Percentiles rank a stretch among this genome's conserved stretches.
Conservation (phyloP, 1,140 invertebrate species). For the Harpegnathos saltator region DNA sequence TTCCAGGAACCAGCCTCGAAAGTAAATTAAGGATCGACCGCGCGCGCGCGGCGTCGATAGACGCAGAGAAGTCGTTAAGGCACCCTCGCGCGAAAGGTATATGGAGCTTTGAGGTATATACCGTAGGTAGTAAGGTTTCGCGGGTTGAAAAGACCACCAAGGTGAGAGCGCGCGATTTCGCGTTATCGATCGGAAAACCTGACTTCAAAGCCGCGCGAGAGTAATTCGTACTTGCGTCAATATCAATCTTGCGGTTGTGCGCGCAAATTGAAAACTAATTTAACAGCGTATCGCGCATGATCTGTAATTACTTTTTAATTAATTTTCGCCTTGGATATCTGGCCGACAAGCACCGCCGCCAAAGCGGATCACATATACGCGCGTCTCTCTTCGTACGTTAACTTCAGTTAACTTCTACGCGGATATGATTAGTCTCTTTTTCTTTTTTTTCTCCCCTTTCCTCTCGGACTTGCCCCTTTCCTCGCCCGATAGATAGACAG, state of each 20-base stretch:
- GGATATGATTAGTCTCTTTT: conserved; percentile 13
- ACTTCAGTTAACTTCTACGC: conserved; percentile 44
- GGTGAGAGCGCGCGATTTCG: conserved; percentile 13
- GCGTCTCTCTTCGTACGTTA: conserved; percentile 37
- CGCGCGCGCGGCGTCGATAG: no score
- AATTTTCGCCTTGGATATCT: conserved; percentile 37
- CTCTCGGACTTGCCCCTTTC: conserved; percentile 9
- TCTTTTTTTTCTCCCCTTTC: not conserved
- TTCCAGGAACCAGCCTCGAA: conserved; percentile 51
- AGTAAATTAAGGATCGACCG: conserved; percentile 68
- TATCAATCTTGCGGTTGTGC: conserved; percentile 53
- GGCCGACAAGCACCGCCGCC: conserved; percentile 25
- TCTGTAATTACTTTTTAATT: conserved; percentile 62
- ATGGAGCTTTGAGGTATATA: conserved; percentile 43
- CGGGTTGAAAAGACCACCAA: conserved; percentile 35
- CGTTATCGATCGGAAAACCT: conserved; percentile 61
- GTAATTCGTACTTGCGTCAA: conserved; percentile 61
- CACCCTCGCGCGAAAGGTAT: conserved; percentile 58
- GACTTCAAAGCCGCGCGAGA: conserved; percentile 54
- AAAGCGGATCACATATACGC: conserved; percentile 8
- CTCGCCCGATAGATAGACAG: not conserved
- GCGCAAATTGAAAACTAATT: conserved; percentile 60
- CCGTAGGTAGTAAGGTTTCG: conserved; percentile 28
- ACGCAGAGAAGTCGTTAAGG: conserved; percentile 63
- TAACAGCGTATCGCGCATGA: conserved; percentile 54